Percentiles rank a stretch among this genome's conserved stretches.
Conservation (phyloP, 2,888 invertebrate species). For the Amaurobius ferox region DNA sequence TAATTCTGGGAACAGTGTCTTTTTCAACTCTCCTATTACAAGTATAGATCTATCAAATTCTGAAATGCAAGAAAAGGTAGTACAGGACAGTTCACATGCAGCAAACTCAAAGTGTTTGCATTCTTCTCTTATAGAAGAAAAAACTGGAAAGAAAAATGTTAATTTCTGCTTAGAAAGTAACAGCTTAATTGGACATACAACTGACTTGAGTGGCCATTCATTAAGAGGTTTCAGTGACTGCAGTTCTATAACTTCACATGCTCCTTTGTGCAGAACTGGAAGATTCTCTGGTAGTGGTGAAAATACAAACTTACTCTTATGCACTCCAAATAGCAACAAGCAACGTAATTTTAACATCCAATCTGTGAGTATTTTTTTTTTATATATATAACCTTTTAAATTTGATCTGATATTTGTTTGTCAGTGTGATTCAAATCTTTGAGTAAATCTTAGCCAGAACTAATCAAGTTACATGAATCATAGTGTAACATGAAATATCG, state of each 20-base stretch:
- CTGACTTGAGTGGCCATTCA: not conserved
- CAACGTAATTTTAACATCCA: not conserved
- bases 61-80: not conserved
- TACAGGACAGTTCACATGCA: not conserved
- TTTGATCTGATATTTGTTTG: no score
- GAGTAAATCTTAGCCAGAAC: no score
- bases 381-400: no score
- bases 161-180: constrained; percentile 44
- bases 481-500: no score
- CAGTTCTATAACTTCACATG: not conserved
- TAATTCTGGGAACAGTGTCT: constrained; percentile 7
- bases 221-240: constrained; percentile 20
- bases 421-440: no score
- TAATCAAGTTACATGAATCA: no score
- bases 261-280: not conserved
- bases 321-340: not conserved
- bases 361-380: constrained; percentile 16
- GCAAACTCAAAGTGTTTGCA: not conserved
- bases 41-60: not conserved
- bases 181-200: not conserved
- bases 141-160: constrained; percentile 40
- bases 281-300: not conserved
- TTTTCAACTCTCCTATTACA: not conserved
- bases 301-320: not conserved
- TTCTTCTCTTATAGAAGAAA: constrained; percentile 19